Percentiles rank a stretch among this genome's conserved stretches.
Conservation (phyloP, 1,140 invertebrate species). For the Scaptomyza pallida region DNA sequence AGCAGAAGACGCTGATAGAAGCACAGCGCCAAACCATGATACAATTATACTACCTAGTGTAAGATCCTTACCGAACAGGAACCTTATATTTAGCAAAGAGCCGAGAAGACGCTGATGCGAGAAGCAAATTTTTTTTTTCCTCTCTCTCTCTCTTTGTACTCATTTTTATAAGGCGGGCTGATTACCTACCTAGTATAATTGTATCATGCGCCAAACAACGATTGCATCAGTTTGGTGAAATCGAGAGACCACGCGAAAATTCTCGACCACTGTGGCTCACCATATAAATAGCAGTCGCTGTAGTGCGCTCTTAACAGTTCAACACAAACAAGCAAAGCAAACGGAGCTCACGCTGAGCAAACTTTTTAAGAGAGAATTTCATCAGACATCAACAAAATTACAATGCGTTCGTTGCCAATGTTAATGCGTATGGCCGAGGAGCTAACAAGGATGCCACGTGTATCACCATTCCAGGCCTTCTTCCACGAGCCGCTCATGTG, state of each 20-base stretch:
- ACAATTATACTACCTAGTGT: too few relatives aligned
- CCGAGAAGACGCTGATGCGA: too few relatives aligned
- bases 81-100: too few relatives aligned
- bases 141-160: too few relatives aligned
- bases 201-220: slow-evolving; percentile 23
- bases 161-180: too few relatives aligned
- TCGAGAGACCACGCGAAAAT: slow-evolving; percentile 51
- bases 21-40: slow-evolving; percentile 30
- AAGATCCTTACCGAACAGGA: too few relatives aligned
- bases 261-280: slow-evolving; percentile 20
- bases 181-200: too few relatives aligned
- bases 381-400: slow-evolving; percentile 14
- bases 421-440: slow-evolving; percentile 77
- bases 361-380: slow-evolving; percentile 15
- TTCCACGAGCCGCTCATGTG: slow-evolving; percentile 62
- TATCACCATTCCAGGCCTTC: slow-evolving; percentile 60
- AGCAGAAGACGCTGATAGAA: slow-evolving; percentile 14
- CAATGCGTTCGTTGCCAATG: slow-evolving; percentile 75
- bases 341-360: slow-evolving; percentile 18
- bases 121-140: too few relatives aligned
- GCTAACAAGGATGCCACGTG: slow-evolving; percentile 61
- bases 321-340: slow-evolving; percentile 12
- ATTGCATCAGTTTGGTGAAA: slow-evolving; percentile 53
- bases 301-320: slow-evolving; percentile 30
- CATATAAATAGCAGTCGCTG: slow-evolving; percentile 59